Base-by-base conservation (phyloP, 1,140 invertebrate species). In the Galleria mellonella region DNA sequence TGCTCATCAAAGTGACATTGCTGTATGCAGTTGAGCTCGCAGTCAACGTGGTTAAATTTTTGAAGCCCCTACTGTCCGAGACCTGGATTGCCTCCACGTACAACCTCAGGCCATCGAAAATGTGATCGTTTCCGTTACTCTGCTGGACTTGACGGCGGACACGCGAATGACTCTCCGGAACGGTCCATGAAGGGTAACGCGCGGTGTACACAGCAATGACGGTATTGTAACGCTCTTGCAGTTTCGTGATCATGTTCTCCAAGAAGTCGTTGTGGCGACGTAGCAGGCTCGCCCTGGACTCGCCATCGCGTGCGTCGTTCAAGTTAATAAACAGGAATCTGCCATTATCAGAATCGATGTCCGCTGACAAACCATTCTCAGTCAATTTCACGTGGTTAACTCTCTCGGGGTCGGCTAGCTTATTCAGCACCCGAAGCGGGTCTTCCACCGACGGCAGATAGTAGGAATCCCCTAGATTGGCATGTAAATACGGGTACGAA, bases 251-350 rank as follows among this genome's bases (percentile, higher is more conserved):
- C 63, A 78, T 74, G 0, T 79, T 62, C 15, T 77, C 67, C 61
- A 87, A 83, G 44, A 86, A 82, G 11, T 73, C 62, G 43, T 85
- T 73, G 49, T 87, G 85, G n/a, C 85, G 70, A 9, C 67, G 55
- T 0, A 87, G 59, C 41, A 86, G 42, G 0, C 75, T 74, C 0
- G 59, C 43, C 3, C 85, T 57, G 0, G 82, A 74, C 37, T 87
- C 85, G 4, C 68, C 78, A 28, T 82, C 81, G 7, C 55, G 52
- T 3, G 83, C 85, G 43, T 87, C 85, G 38, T 83, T 77, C 6
- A 87, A 53, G 9, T 53, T 71, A 33, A 87, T 77, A 41, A 82
- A 83, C 4, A 87, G 39, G 33, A 74, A 70, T 42, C 67, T 73
- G 0, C 69, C 77, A 32, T 60, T 57, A 3, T 69, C 51, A 1